These are phyloP conservation scores for Harmothoe impar DNA, from an alignment of 2,888 invertebrate genomes.

Conservation along the genomic window DNA sequence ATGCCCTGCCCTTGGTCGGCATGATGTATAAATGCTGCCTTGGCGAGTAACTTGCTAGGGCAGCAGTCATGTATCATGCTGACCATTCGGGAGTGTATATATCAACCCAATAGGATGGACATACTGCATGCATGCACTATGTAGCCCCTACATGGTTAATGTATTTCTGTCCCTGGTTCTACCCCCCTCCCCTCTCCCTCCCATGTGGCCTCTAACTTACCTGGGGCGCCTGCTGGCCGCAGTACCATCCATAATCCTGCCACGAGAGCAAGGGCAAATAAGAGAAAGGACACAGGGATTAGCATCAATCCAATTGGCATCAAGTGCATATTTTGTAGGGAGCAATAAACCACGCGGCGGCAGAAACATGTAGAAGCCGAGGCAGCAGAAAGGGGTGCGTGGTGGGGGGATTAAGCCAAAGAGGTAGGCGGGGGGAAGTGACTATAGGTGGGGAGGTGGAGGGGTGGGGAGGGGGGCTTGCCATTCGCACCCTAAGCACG, in stretches of 20 bases:
- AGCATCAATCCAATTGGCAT: not conserved
- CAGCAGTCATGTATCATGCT: too few relatives aligned
- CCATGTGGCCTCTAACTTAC: not conserved
- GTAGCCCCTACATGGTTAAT: too few relatives aligned
- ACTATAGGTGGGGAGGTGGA: not conserved
- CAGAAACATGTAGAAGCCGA: not conserved
- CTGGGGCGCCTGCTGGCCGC: constrained; percentile 22
- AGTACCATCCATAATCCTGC: constrained; percentile 42
- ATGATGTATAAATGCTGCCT: too few relatives aligned
- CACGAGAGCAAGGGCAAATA: not conserved
- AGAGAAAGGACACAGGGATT: constrained; percentile 34
- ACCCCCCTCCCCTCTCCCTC: too few relatives aligned
- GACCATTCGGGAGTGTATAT: too few relatives aligned
- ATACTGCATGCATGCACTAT: too few relatives aligned
- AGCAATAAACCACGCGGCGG: constrained; percentile 1
- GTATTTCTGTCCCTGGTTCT: too few relatives aligned
- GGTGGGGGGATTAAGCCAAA: not conserved
- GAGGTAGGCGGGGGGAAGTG: not conserved
- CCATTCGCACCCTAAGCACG: constrained; percentile 53
- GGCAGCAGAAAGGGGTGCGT: constrained; percentile 26
- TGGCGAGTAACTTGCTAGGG: too few relatives aligned
- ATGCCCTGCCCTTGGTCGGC: too few relatives aligned
- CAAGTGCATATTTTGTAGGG: constrained; percentile 3
- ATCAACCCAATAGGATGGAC: too few relatives aligned
- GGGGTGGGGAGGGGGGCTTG: not conserved